Evolutionary conservation across 2,797 vertebrate species (phyloP).

Genomic region (Microhierax caerulescens): DNA sequence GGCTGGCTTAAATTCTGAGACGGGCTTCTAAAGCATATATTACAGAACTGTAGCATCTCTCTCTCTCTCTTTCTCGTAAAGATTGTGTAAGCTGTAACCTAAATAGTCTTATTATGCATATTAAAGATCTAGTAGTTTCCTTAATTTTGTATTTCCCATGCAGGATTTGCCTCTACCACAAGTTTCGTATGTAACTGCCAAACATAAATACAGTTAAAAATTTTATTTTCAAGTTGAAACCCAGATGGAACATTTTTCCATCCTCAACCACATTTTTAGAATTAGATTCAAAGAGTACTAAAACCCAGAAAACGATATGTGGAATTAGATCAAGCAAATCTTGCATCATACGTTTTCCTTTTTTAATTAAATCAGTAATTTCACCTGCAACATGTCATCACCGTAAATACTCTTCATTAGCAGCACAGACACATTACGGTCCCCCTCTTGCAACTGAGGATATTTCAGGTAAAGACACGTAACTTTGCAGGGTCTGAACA

Average conservation of each 20-base stretch:
- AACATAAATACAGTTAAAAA: background rate
- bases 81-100: conserved; percentile 41
- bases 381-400: background rate
- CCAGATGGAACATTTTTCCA: background rate
- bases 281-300: background rate
- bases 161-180: background rate
- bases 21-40: conserved; percentile 13
- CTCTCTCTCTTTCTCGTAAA: background rate
- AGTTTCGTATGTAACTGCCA: background rate
- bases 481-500: background rate
- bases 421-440: background rate
- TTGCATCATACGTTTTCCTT: background rate
- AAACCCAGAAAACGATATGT: background rate
- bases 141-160: background rate
- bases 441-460: background rate
- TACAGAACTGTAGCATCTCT: conserved; percentile 31
- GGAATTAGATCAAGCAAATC: background rate
- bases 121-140: background rate
- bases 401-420: background rate
- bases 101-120: background rate
- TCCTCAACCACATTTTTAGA: background rate
- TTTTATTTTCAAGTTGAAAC: background rate
- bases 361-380: background rate
- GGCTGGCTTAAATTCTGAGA: conserved; percentile 2
- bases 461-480: background rate